These are phyloP conservation scores for Epirrhoe alternata DNA, from an alignment of 2,888 invertebrate species.

Conservation along the genomic window DNA sequence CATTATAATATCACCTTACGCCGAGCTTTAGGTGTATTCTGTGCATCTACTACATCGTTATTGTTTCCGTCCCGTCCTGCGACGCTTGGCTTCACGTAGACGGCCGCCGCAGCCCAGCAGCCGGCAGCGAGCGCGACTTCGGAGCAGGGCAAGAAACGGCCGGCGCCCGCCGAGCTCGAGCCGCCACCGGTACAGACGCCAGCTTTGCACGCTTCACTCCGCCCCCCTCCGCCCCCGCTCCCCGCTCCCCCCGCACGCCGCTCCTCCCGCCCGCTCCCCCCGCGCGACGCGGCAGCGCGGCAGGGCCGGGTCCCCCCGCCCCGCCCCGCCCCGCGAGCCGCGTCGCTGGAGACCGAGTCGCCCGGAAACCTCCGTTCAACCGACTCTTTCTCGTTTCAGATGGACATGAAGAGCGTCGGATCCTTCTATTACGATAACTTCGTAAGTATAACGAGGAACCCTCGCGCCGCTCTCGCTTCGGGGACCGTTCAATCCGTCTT, in stretches of 20 bases:
- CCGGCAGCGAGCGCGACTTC: conserved; percentile 87
- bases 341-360: conserved; percentile 62
- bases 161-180: conserved; percentile 87
- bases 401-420: conserved; percentile 98
- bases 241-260: conserved; percentile 67
- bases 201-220: conserved; percentile 87
- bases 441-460: conserved; percentile 88
- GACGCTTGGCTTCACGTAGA: conserved; percentile 85
- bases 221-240: conserved; percentile 65
- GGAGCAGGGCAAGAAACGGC: conserved; percentile 98
- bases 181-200: conserved; percentile 95
- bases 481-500: conserved; percentile 34
- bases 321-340: conserved; percentile 58
- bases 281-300: conserved; percentile 55
- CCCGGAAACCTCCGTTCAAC: conserved; percentile 68
- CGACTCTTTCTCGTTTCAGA: conserved; percentile 89
- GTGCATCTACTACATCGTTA: conserved; percentile 85
- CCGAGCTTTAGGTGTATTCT: conserved; percentile 85
- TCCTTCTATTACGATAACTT: conserved; percentile 98
- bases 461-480: conserved; percentile 11
- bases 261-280: conserved; percentile 65
- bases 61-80: conserved; percentile 85
- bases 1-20: conserved; percentile 81
- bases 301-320: conserved; percentile 62
- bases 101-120: conserved; percentile 86